Evolutionary conservation across 2,888 invertebrate genomes (phyloP), one percentile per base, ranked within the genome.

Genomic region (Cyrtodaria siliqua): DNA sequence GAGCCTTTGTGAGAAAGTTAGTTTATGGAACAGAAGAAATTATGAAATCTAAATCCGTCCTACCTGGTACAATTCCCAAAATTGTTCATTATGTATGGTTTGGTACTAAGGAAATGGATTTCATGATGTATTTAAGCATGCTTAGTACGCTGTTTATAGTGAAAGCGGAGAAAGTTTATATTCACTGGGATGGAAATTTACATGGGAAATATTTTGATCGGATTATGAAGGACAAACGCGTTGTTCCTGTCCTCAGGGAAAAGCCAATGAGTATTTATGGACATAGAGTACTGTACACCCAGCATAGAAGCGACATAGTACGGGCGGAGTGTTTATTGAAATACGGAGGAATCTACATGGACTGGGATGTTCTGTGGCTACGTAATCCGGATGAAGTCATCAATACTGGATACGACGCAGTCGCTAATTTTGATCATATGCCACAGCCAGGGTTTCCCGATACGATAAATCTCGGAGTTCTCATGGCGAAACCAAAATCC

Each of bases 331-430:
- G 90, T 24, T 81, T 92, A 69, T 83, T 89, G 20, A 89, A 89
- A 73, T 91, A 91, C 71, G 92, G 92, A 29, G 92, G 92, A 4
- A 86, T 92, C n/a, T 92, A 92, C 72, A 82, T 89, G 40, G 92
- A 92, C 71, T 91, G 90, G 82, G 92, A 92, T 63, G 92, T 88
- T 8, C 76, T 91, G 9, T 91, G 91, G 89, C 82, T 90, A 12
- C 85, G 85, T 62, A 86, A 88, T 8, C 79, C 90, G 2, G 82
- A 83, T 23, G 76, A 85, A 18, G 63, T 87, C 23, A 71, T 88
- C 4, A 33, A 71, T 38, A 49, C 71, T 44, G 85, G 86, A 44
- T 87, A 89, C 76, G 90, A 90, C 52, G 88, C 86, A n/a, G 83
- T 90, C 23, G 88, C 88, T n/a, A 85, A 87, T 42, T 88, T 87